These are phyloP conservation scores for Gasteruption jaculator DNA, from an alignment of 2,888 invertebrate species.

Conservation along the genomic window DNA sequence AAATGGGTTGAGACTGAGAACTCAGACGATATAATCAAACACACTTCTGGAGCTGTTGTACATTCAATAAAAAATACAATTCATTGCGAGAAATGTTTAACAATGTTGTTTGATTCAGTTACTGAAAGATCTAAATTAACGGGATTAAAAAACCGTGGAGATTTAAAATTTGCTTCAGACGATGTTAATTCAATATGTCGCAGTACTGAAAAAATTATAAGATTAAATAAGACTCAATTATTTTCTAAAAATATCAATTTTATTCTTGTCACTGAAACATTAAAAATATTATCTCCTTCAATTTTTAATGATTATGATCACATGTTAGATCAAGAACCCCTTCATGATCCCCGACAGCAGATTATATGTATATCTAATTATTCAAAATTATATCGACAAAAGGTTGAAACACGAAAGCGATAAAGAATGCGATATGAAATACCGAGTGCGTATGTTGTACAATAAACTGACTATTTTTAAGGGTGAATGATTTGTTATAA, in stretches of 20 bases:
- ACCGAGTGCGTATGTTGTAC: conserved; percentile 7
- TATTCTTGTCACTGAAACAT: conserved; percentile 9
- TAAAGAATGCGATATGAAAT: conserved; percentile 5
- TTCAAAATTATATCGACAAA: conserved; percentile 5
- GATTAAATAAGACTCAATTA: not conserved
- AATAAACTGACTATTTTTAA: conserved; percentile 10
- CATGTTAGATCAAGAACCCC: conserved; percentile 3
- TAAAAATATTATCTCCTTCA: conserved; percentile 8
- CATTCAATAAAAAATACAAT: conserved; percentile 4
- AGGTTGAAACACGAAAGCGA: conserved; percentile 8
- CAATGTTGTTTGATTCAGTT: conserved; percentile 2
- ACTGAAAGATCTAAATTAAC: conserved; percentile 8
- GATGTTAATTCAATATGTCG: conserved; percentile 8
- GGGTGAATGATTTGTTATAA: conserved; percentile 7
- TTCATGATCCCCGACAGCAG: conserved; percentile 6
- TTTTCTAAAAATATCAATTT: conserved; percentile 4
- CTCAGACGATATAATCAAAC: conserved; percentile 5
- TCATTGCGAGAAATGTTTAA: conserved; percentile 9
- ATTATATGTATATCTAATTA: conserved; percentile 8
- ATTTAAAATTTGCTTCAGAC: conserved; percentile 11
- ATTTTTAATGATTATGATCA: conserved; percentile 8
- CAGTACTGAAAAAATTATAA: conserved; percentile 5
- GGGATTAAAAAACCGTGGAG: conserved; percentile 7
- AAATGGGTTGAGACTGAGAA: conserved; percentile 6
- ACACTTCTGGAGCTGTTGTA: conserved; percentile 6